Evolutionary conservation across 1,140 invertebrate species (phyloP), one percentile per base, ranked within the genome.

Genomic region (Diuraphis noxia): DNA sequence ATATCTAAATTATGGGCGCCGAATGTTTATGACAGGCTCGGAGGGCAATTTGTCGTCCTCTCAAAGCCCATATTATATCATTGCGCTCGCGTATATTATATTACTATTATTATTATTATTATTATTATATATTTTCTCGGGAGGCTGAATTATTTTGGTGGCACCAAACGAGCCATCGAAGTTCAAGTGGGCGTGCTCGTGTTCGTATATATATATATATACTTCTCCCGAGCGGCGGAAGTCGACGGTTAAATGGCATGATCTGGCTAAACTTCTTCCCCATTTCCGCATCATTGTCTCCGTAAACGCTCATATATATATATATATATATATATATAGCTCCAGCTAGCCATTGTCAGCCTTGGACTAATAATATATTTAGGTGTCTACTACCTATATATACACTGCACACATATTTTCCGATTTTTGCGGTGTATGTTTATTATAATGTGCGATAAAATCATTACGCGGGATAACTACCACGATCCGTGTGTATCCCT

Each of bases 1-100:
- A 90, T 90, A 90, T 90, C 88, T 90, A 90, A 90, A 90, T 90
- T 90, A 91, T 52, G 89, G 34, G 72, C 41, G 17, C 41, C 72
- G 43, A 81, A 91, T 91, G 89, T 91, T 91, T 91, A 91, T 91
- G 89, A 91, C 89, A 91, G 77, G 8, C 41, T 90, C 34, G 8
- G 41, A 52, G 52, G 89, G 77, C 46, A 82, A 91, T 91, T 81
- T 91, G 89, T 91, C 89, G 19, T 49, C 46, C 43, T 46, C 25
- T 63, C 40, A 21, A n/a, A 63, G 36, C 25, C 36, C 36, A 21
- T 52, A 86, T 86, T 86, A 86, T 52, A 49, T 36, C 19, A 21
- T 43, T 30, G 40, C 23, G 25, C 25, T 56, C 30, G 30, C 56
- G 56, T 63, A 63, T 63, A 63, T 63, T 63, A 63, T 63, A 72